These are phyloP conservation scores for Brachionus asplanchnoidis DNA, from an alignment of 1,140 invertebrate species.

Conservation along the genomic window DNA sequence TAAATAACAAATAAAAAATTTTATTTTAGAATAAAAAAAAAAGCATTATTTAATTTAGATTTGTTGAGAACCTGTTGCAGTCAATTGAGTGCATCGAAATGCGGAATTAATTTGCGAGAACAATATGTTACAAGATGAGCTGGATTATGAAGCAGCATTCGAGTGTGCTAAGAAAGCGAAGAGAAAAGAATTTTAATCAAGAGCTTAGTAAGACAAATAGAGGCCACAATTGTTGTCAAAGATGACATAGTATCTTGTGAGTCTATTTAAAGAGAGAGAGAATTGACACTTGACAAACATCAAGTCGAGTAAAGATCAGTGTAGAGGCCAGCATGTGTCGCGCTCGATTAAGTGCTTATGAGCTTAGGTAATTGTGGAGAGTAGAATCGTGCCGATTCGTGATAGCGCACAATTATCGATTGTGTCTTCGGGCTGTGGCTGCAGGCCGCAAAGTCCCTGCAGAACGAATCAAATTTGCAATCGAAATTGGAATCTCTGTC, in stretches of 20 bases:
- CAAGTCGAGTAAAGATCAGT: background rate
- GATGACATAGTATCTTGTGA: background rate
- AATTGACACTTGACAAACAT: slow-evolving; percentile 18
- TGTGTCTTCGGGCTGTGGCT: background rate
- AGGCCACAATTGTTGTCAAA: background rate
- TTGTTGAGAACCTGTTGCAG: background rate
- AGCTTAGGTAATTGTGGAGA: background rate
- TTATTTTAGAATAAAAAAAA: too few relatives aligned
- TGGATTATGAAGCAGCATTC: background rate
- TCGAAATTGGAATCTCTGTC: background rate
- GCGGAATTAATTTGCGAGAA: background rate
- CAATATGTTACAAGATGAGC: slow-evolving; percentile 16
- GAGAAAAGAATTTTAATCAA: background rate
- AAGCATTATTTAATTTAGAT: background rate
- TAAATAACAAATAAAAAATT: too few relatives aligned
- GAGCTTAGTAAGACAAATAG: background rate
- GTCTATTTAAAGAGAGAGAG: background rate
- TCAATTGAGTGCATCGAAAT: background rate
- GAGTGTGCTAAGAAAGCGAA: background rate
- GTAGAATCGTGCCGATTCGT: background rate
- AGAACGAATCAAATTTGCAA: background rate
- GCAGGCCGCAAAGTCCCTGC: background rate
- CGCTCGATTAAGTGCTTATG: background rate
- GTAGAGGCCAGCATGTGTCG: background rate
- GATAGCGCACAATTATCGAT: background rate